Percentiles rank a stretch among this genome's conserved stretches.
phyloP scores from a whole-genome alignment of 2,888 invertebrate genomes.

The Heliconius ethilla region DNA sequence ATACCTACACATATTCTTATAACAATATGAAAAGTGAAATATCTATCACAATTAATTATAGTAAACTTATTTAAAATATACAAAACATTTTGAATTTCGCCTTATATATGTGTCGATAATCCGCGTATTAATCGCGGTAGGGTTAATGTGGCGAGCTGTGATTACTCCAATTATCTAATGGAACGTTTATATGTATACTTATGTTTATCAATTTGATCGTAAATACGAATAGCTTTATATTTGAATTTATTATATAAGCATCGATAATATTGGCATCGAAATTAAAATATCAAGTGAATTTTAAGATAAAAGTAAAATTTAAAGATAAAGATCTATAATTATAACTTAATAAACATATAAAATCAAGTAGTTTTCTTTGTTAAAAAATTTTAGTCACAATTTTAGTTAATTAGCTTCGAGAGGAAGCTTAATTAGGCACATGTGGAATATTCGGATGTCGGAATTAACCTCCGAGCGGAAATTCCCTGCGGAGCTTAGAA shows the following conservation, averaged over 20 bases:
- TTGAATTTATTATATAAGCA: not conserved
- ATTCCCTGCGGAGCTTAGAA: slow-evolving; percentile 27
- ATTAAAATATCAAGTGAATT: not conserved
- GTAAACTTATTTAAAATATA: not conserved
- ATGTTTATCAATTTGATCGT: not conserved
- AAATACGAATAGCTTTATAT: not conserved
- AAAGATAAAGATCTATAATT: not conserved
- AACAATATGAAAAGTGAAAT: not conserved
- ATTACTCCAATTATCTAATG: slow-evolving; percentile 11
- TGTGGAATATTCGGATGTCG: slow-evolving; percentile 41
- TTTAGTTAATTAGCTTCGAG: slow-evolving; percentile 18
- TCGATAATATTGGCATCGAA: not conserved
- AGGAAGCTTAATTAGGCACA: slow-evolving; percentile 26
- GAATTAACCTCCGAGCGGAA: slow-evolving; percentile 54
- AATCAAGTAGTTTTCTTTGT: not conserved
- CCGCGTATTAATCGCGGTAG: slow-evolving; percentile 6
- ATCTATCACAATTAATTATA: not conserved
- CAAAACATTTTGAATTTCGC: not conserved
- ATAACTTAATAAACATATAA: not conserved
- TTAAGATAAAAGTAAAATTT: not conserved
- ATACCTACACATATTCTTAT: not conserved
- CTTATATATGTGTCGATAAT: not conserved
- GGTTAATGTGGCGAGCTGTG: slow-evolving; percentile 6
- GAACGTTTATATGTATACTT: not conserved
- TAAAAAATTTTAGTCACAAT: slow-evolving; percentile 15